Evolutionary conservation across 2,113 vertebrate genomes (phyloP), one percentile per base, ranked within the genome.

Genomic region (Syngnathoides biaculeatus): DNA sequence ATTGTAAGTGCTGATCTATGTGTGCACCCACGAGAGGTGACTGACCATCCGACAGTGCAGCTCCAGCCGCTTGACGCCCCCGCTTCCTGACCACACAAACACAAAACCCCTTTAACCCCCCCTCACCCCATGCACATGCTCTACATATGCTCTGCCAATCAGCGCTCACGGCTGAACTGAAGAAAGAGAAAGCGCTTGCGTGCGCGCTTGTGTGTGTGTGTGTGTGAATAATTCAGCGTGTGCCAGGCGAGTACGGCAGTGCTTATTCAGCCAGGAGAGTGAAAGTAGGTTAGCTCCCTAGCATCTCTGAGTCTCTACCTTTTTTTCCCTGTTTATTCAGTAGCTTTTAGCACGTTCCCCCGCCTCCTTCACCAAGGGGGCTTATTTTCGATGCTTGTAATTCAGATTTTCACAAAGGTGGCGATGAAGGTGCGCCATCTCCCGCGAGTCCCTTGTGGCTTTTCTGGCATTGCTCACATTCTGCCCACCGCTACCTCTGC

Each of bases 221-320:
- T 67, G 52, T 72, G 79, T 88, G 78, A 89, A 90, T 90, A 74
- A 90, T 89, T 90, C 70, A 89, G 78, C 64, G 62, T 82, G 68
- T 82, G 68, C 64, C 68, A 69, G 63, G 72, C 81, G 77, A 81
- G 76, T 78, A 77, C 77, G 79, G 67, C 65, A 27, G 67, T 77
- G 76, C 73, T 88, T 84, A 81, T 82, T 89, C 79, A 88, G 76
- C 69, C 79, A 80, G 78, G 65, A 88, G 80, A 79, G 56, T 26
- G 78, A 90, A 89, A 88, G 71, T 89, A 85, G 86, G 85, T 85
- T 89, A 85, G 77, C 64, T 19, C 35, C 56, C 47, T 66, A 7
- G 39, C 59, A 30, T 64, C 62, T 50, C 22, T 48, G 4, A 67
- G 12, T 72, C 20, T 55, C 35, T 26, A 62, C 13, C 39, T 40